A percentile compares a stretch with the other conserved stretches of the same genome.
phyloP scores from a whole-genome alignment of 2,113 vertebrate species.

The Colius striatus region DNA sequence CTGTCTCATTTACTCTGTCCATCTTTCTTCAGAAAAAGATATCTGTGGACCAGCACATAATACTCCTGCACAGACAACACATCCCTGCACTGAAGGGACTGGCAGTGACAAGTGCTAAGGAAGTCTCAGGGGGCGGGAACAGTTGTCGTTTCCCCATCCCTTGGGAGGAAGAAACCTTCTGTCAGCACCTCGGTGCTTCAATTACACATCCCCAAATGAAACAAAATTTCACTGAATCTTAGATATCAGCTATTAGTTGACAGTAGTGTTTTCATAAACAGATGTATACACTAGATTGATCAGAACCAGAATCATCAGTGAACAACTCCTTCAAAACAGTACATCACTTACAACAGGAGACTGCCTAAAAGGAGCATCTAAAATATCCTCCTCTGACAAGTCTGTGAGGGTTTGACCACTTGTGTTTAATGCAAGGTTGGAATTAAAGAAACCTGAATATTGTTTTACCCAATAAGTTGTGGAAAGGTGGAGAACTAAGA shows the following conservation, averaged over 20 bases:
- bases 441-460: background rate
- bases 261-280: background rate
- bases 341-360: background rate
- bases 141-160: background rate
- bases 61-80: background rate
- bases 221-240: background rate
- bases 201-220: background rate
- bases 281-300: fast-evolving
- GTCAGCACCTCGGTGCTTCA: background rate
- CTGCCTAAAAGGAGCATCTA: background rate
- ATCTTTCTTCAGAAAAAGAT: background rate
- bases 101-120: background rate
- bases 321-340: background rate
- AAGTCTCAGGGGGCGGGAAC: background rate
- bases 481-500: background rate
- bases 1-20: background rate
- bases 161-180: background rate
- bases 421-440: background rate
- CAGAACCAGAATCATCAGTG: background rate
- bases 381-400: background rate
- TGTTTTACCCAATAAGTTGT: background rate
- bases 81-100: fast-evolving
- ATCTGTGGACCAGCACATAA: fast-evolving
- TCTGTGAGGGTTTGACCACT: background rate
- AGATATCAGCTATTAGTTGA: background rate